phyloP scores from a whole-genome alignment of 2,888 invertebrate genomes.

The Choreutis nemorana region DNA sequence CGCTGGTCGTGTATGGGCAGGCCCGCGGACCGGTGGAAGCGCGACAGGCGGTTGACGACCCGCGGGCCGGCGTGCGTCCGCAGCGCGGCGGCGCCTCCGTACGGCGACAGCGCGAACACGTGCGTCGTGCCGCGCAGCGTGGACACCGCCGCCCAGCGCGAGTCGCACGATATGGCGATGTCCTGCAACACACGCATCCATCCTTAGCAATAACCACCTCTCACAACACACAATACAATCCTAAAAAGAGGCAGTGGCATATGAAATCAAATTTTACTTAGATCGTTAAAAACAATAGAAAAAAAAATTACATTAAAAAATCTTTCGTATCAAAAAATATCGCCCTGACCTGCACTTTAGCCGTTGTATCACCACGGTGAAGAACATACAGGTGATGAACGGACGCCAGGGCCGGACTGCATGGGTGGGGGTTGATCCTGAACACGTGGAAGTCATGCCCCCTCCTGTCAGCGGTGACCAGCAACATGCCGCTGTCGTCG shows the following conservation, averaged over 20 bases:
- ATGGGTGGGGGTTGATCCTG: slow-evolving; percentile 91
- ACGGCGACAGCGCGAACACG: slow-evolving; percentile 96
- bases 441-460: slow-evolving; percentile 98
- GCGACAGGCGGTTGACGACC: slow-evolving; percentile 92
- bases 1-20: slow-evolving; percentile 69
- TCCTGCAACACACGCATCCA: slow-evolving; percentile 60
- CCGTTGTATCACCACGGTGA: slow-evolving; percentile 95
- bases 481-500: slow-evolving; percentile 87
- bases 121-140: slow-evolving; percentile 97
- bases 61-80: slow-evolving; percentile 94
- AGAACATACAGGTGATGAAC: slow-evolving; percentile 95
- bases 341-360: slow-evolving; percentile 82
- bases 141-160: slow-evolving; percentile 96
- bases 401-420: slow-evolving; percentile 84
- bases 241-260: not conserved
- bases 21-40: slow-evolving; percentile 97
- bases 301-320: not conserved
- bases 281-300: not conserved
- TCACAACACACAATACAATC: not conserved
- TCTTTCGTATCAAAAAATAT: not conserved
- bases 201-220: not conserved
- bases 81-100: slow-evolving; percentile 90
- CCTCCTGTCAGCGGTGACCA: slow-evolving; percentile 89
- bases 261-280: not conserved
- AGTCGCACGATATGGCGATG: slow-evolving; percentile 90